These are phyloP conservation scores for Gymnarchus niloticus DNA, from an alignment of 2,113 vertebrate genomes.

Conservation along the genomic window DNA sequence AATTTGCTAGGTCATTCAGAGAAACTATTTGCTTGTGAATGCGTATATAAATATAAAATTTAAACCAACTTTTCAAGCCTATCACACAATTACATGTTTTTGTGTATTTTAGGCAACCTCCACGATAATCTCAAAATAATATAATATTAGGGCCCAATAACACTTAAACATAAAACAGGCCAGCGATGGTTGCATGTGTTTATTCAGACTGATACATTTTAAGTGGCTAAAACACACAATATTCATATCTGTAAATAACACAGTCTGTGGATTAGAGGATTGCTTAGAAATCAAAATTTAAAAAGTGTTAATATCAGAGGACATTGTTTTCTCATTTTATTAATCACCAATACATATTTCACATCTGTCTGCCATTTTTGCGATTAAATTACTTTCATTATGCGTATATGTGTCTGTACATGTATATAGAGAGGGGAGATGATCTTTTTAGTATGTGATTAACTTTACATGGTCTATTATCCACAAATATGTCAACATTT, in stretches of 20 bases:
- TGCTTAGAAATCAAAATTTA: neutral
- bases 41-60: neutral
- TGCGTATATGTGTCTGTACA: too few species aligned
- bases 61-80: neutral
- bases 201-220: neutral
- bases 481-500: neutral
- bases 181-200: neutral
- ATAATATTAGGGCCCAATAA: neutral
- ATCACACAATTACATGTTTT: neutral
- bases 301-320: too few species aligned
- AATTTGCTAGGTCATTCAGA: neutral
- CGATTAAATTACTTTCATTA: too few species aligned
- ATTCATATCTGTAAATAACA: neutral
- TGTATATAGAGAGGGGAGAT: neutral
- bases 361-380: too few species aligned
- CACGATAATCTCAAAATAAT: neutral
- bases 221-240: neutral
- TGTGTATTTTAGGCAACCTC: neutral
- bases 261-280: neutral
- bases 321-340: too few species aligned
- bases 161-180: too few species aligned
- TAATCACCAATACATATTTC: too few species aligned
- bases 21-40: neutral
- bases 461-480: neutral
- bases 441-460: neutral